A percentile compares a stretch with the other conserved stretches of the same genome.
Conservation (phyloP, 2,888 invertebrate genomes). For the Agrotis exclamationis region DNA sequence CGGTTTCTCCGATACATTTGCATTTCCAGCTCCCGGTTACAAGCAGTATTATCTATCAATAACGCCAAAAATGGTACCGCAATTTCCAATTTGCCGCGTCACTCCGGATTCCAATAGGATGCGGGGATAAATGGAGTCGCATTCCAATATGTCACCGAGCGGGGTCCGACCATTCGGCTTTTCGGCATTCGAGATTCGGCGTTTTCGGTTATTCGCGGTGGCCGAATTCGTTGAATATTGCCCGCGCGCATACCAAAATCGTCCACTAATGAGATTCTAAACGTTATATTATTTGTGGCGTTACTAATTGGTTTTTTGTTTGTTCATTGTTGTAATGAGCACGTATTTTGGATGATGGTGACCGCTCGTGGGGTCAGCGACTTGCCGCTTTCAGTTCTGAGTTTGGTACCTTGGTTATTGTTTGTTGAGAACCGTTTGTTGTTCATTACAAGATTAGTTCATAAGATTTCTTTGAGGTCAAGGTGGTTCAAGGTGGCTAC, state of each 20-base stretch:
- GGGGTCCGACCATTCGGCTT: slow-evolving; percentile 86
- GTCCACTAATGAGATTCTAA: slow-evolving; percentile 86
- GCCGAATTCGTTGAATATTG: slow-evolving; percentile 81
- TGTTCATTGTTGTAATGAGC: slow-evolving; percentile 62
- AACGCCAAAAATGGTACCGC: slow-evolving; percentile 89
- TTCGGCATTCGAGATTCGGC: slow-evolving; percentile 83
- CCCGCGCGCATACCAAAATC: slow-evolving; percentile 79
- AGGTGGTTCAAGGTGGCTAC: slow-evolving; percentile 41
- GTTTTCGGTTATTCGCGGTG: slow-evolving; percentile 81
- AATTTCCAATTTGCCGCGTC: slow-evolving; percentile 91
- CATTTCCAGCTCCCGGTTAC: slow-evolving; percentile 72
- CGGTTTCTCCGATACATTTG: slow-evolving; percentile 49
- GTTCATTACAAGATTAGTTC: slow-evolving; percentile 21
- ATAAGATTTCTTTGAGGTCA: slow-evolving; percentile 46
- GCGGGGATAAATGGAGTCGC: slow-evolving; percentile 90
- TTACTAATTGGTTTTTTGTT: slow-evolving; percentile 73
- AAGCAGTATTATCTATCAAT: slow-evolving; percentile 87
- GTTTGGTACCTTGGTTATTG: slow-evolving; percentile 29
- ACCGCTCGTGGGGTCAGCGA: slow-evolving; percentile 58
- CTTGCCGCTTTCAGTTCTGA: slow-evolving; percentile 35
- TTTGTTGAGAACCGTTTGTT: slow-evolving; percentile 32
- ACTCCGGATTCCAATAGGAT: slow-evolving; percentile 91
- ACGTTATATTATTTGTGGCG: slow-evolving; percentile 68
- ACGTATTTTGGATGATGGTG: slow-evolving; percentile 56
- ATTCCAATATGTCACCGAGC: slow-evolving; percentile 91